Conservation (phyloP, 2,797 vertebrate species). For the Anguilla megastoma region DNA sequence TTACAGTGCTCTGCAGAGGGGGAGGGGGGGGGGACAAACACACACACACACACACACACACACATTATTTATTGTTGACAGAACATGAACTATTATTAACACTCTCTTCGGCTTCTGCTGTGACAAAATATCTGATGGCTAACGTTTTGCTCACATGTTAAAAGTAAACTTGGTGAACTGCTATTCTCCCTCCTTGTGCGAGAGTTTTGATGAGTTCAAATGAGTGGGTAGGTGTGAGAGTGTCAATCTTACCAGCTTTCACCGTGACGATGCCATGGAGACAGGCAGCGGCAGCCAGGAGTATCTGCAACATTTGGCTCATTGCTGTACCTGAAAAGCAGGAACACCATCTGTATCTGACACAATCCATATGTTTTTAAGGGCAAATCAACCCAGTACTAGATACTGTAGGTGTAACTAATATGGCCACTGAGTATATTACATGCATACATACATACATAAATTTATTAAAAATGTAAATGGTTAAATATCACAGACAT, state of each 20-base stretch:
- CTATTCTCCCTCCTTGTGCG: not conserved
- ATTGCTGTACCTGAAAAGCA: conserved; percentile 50
- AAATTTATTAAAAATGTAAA: not conserved
- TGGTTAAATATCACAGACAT: not conserved
- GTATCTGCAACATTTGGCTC: not conserved
- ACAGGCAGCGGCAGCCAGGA: conserved; percentile 38
- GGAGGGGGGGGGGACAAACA: not conserved
- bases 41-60: conserved; percentile 7
- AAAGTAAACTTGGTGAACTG: not conserved
- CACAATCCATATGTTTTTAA: not conserved
- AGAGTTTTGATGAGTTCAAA: not conserved
- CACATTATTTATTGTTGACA: not conserved
- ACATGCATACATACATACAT: not conserved
- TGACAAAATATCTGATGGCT: not conserved
- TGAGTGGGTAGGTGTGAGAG: not conserved
- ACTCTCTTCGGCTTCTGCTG: not conserved
- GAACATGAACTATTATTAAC: not conserved
- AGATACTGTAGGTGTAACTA: not conserved
- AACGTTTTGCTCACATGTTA: not conserved
- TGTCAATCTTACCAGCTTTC: conserved; percentile 46
- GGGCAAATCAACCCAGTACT: not conserved
- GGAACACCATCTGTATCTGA: not conserved
- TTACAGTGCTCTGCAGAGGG: conserved; percentile 58
- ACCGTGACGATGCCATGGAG: not conserved
- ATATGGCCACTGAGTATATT: too few species aligned